These are phyloP conservation scores for Podabrus alpinus DNA, from an alignment of 2,888 invertebrate species.

Conservation along the genomic window DNA sequence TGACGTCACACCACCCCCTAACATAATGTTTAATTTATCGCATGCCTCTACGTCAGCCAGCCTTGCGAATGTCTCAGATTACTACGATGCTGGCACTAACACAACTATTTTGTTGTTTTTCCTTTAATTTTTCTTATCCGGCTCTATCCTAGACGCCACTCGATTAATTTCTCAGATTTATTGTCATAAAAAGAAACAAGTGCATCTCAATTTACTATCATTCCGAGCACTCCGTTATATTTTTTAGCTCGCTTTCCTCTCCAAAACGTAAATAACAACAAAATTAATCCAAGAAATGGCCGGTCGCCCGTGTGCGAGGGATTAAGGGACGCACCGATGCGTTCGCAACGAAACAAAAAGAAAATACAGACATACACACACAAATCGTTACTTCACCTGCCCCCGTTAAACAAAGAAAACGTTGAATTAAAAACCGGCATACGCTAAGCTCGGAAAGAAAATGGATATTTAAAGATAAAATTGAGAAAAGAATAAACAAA, in stretches of 20 bases:
- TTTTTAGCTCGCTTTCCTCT: neutral
- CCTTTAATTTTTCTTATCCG: conserved; percentile 30
- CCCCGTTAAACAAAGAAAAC: neutral
- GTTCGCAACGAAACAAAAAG: neutral
- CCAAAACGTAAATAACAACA: neutral
- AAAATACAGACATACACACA: neutral
- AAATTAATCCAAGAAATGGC: neutral
- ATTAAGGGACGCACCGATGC: neutral
- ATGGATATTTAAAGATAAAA: neutral
- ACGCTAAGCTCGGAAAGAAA: neutral
- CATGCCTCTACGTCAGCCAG: conserved; percentile 44
- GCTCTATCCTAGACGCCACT: conserved; percentile 27
- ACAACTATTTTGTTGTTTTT: conserved; percentile 32
- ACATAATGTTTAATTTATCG: conserved; percentile 49
- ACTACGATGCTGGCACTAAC: conserved; percentile 32
- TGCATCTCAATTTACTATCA: neutral
- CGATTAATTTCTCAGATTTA: conserved; percentile 37
- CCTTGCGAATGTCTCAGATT: conserved; percentile 33
- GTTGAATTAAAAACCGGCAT: neutral
- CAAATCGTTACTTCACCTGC: neutral
- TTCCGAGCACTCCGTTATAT: neutral
- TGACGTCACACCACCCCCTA: conserved; percentile 46
- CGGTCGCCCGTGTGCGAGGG: neutral
- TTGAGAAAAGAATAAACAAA: neutral
- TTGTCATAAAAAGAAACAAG: conserved; percentile 9